Evolutionary conservation across 2,888 invertebrate genomes (phyloP).

Genomic region (Lutraria lutraria): DNA sequence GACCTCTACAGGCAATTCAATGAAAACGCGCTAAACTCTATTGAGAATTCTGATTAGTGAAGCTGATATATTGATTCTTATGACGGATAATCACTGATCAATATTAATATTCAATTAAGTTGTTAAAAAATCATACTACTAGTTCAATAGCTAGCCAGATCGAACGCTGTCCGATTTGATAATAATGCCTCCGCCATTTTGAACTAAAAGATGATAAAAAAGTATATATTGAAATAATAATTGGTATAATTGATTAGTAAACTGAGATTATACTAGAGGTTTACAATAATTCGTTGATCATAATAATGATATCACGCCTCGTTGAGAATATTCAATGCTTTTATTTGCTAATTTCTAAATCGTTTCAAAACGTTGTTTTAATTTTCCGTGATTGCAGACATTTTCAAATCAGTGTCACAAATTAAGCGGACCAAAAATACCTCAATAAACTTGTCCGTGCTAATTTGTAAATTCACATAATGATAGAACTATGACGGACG

Average conservation of each 20-base stretch:
- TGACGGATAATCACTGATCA: conserved; percentile 47
- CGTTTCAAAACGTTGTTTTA: conserved; percentile 37
- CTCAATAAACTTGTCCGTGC: background rate
- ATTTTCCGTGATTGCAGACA: conserved; percentile 22
- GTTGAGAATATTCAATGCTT: conserved; percentile 12
- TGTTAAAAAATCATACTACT: conserved; percentile 50
- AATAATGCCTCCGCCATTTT: conserved; percentile 55
- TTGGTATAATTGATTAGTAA: conserved; percentile 57
- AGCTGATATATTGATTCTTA: conserved; percentile 44
- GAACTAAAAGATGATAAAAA: conserved; percentile 17
- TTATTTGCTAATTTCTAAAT: conserved; percentile 45
- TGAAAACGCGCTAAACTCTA: conserved; percentile 36
- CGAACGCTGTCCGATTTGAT: conserved; percentile 32
- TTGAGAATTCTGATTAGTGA: conserved; percentile 45
- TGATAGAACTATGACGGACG: background rate
- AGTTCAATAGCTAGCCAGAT: conserved; percentile 41
- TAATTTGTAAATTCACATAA: background rate
- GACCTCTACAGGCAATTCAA: conserved; percentile 42
- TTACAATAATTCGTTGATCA: conserved; percentile 34
- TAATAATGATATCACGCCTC: conserved; percentile 42
- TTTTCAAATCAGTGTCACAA: conserved; percentile 51
- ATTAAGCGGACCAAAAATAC: background rate
- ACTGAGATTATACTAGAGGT: conserved; percentile 19
- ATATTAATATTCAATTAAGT: conserved; percentile 66
- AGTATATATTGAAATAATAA: conserved; percentile 65